Percentiles rank a stretch among this genome's conserved stretches.
Conservation (phyloP, 2,113 vertebrate species). For the Siniperca knerii region DNA sequence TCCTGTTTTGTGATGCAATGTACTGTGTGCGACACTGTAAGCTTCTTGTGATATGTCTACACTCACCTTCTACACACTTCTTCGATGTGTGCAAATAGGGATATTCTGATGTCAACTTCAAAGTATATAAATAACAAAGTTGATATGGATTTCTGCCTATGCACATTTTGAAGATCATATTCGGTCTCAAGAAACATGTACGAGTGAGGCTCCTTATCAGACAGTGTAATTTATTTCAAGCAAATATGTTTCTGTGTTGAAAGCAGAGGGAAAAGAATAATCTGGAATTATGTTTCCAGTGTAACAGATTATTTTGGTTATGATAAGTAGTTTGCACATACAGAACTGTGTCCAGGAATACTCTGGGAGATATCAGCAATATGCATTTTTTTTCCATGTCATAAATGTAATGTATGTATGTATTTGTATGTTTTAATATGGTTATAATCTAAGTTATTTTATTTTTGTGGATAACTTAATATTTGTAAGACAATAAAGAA, state of each 20-base stretch:
- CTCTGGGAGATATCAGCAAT: constrained; percentile 77
- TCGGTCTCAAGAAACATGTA: constrained; percentile 53
- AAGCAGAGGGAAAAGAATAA: constrained; percentile 39
- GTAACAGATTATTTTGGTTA: constrained; percentile 63
- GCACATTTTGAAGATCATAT: constrained; percentile 54
- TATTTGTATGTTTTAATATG: constrained; percentile 85
- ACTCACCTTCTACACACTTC: constrained; percentile 60
- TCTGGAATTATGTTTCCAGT: constrained; percentile 62
- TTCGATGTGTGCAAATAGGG: constrained; percentile 41
- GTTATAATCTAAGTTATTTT: constrained; percentile 88
- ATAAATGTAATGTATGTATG: constrained; percentile 80
- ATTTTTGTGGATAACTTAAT: constrained; percentile 89
- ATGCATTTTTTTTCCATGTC: constrained; percentile 75
- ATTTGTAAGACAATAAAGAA: constrained; percentile 86
- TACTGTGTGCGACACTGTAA: constrained; percentile 42
- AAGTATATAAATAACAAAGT: constrained; percentile 39
- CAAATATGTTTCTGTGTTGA: constrained; percentile 65
- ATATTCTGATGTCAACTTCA: constrained; percentile 51
- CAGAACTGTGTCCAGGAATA: constrained; percentile 78
- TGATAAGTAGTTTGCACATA: constrained; percentile 83
- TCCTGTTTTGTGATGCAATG: constrained; percentile 65
- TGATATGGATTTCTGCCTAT: constrained; percentile 45
- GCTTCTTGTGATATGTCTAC: constrained; percentile 42
- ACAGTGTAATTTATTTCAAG: constrained; percentile 75
- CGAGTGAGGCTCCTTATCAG: constrained; percentile 70